Conservation (phyloP, 2,113 vertebrate species). For the Peromyscus polionotus region DNA sequence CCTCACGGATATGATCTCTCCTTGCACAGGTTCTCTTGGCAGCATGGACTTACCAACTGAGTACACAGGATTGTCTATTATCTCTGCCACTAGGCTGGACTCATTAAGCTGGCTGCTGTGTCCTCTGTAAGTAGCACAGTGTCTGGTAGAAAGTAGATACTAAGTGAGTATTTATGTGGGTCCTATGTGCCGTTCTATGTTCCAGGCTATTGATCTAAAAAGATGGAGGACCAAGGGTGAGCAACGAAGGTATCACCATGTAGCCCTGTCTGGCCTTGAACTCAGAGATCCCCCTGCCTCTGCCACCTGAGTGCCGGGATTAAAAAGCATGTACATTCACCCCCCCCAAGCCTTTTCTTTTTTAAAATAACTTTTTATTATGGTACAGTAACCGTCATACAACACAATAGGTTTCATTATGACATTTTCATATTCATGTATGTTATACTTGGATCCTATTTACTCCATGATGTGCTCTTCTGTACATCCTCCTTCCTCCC, state of each 20-base stretch:
- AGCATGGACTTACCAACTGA: background rate
- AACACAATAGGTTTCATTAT: background rate
- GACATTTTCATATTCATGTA: background rate
- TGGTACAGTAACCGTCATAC: background rate
- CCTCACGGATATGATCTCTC: background rate
- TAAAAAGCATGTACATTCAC: background rate
- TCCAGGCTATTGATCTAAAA: constrained; percentile 15
- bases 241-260: background rate
- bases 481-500: background rate
- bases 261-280: background rate
- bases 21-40: background rate
- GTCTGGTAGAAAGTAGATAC: constrained; percentile 12
- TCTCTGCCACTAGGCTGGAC: background rate
- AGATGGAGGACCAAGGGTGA: background rate
- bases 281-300: background rate
- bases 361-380: background rate
- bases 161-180: constrained; percentile 60
- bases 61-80: background rate
- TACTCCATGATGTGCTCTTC: too few species aligned
- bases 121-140: constrained; percentile 25
- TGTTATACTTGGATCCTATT: background rate
- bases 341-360: background rate
- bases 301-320: background rate
- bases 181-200: background rate
- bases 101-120: background rate